Evolutionary conservation across 2,797 vertebrate genomes (phyloP), one percentile per base, ranked within the genome.

Genomic region (Sebastes kiyomatsui): DNA sequence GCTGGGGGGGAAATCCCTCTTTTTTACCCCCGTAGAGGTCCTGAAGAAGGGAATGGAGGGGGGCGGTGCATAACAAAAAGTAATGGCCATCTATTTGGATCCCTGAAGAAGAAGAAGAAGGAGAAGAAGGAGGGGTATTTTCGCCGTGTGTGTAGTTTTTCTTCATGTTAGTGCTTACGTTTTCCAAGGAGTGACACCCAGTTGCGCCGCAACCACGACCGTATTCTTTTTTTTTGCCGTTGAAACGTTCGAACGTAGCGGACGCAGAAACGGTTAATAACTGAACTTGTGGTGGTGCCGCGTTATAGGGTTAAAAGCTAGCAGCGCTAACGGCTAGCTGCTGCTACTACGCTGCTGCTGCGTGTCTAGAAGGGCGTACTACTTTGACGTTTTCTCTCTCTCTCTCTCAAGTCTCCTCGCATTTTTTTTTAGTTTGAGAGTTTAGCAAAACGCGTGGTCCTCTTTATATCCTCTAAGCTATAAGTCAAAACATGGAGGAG

Each of bases 11-110:
- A 92, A 92, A 90, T 88, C 93, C 92, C 94, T 93, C 86, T 90
- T 90, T 72, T 90, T 72, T 75, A 16, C 42, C 42, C 78, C 90
- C 42, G 86, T 90, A 88, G 90, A 91, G 89, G 88, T 90, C 88
- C 90, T 64, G 80, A 75, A 76, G 87, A 92, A 16, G 14, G 38
- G 38, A 42, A 42, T 42, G 38, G 89, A 91, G 92, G 95, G 95
- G 91, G 95, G 95, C 95, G 95, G 95, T 89, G 91, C 95, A 87
- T 93, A 94, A 88, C 90, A 91, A 91, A 94, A 95, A 95, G 93
- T 93, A 94, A 96, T 94, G 93, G 93, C 93, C 84, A 95, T 94
- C 92, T 94, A 95, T 95, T 95, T 95, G 92, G 94, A 92, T 95
- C 90, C 90, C 87, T 80, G 93, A 82, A 89, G 42, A 82, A 89